These are phyloP conservation scores for Pseudopipra pipra DNA, from an alignment of 2,113 vertebrate genomes.

Conservation along the genomic window DNA sequence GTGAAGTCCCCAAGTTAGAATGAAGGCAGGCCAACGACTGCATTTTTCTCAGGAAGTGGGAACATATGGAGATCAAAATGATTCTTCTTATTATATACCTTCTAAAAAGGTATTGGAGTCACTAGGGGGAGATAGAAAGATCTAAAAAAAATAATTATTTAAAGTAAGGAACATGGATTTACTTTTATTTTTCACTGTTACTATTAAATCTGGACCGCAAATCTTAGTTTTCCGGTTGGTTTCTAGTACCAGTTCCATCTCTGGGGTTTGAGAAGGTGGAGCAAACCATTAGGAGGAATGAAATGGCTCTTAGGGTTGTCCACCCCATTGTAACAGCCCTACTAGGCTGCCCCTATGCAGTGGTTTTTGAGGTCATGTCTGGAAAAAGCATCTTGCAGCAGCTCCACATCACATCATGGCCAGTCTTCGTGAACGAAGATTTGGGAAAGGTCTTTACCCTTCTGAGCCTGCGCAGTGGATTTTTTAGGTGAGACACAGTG, in stretches of 20 bases:
- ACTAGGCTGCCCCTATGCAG: background rate
- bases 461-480: no score
- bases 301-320: background rate
- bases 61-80: background rate
- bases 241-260: background rate
- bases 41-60: background rate
- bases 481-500: no score
- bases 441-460: no score
- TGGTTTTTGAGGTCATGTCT: background rate
- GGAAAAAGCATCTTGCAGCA: background rate
- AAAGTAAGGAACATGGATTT: background rate
- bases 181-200: background rate
- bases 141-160: background rate
- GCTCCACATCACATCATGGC: background rate
- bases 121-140: constrained; percentile 22
- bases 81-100: background rate
- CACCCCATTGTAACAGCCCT: background rate
- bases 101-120: background rate
- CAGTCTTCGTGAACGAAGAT: no score
- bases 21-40: background rate
- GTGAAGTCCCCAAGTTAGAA: background rate
- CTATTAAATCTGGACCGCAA: background rate
- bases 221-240: background rate
- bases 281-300: background rate
- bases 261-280: background rate